Conservation (phyloP, 2,113 vertebrate species). For the Perca schrenkii region DNA sequence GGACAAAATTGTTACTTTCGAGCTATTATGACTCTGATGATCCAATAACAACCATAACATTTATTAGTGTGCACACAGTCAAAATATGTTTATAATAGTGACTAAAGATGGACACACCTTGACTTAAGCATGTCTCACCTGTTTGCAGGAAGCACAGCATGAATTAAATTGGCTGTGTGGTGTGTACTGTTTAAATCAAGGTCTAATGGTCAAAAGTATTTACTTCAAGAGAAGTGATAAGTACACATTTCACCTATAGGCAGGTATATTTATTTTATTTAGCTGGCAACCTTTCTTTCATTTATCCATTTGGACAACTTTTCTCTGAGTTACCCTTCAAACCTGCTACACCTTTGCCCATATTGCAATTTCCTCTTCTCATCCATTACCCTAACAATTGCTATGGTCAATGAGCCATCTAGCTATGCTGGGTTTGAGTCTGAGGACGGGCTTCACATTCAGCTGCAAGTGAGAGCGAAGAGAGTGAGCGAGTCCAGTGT, state of each 20-base stretch:
- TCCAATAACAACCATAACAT: neutral
- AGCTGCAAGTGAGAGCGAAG: slow-evolving; percentile 40
- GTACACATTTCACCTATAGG: neutral
- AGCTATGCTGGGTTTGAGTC: slow-evolving; percentile 35
- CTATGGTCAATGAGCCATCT: slow-evolving; percentile 44
- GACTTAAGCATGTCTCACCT: neutral
- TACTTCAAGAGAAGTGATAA: neutral
- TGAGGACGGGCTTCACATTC: slow-evolving; percentile 50
- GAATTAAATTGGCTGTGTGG: neutral
- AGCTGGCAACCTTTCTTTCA: neutral
- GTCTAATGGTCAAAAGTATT: neutral
- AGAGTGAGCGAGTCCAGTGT: slow-evolving; percentile 41
- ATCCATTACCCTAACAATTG: slow-evolving; percentile 37
- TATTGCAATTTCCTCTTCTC: slow-evolving; percentile 27
- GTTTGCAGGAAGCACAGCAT: neutral
- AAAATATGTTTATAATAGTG: neutral
- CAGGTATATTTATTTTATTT: neutral
- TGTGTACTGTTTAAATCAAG: neutral
- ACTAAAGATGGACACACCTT: neutral
- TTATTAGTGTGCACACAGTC: neutral
- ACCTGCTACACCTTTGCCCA: slow-evolving; percentile 37
- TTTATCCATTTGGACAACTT: slow-evolving; percentile 10
- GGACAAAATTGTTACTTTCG: neutral
- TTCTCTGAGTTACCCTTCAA: neutral
- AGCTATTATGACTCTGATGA: neutral